phyloP scores from a whole-genome alignment of 1,140 invertebrate species.

The Drosophila burlai region DNA sequence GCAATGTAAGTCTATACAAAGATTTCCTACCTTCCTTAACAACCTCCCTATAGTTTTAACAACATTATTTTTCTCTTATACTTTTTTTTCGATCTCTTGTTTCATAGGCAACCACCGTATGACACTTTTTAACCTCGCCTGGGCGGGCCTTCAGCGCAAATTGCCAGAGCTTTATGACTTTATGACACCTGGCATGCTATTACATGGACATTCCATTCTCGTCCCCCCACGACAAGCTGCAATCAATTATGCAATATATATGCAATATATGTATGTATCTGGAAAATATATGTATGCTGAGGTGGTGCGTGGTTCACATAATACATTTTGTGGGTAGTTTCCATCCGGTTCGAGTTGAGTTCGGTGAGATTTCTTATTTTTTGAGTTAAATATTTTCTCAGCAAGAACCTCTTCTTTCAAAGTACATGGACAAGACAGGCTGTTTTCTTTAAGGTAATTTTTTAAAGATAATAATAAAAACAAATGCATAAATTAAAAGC shows the following conservation, averaged over 20 bases:
- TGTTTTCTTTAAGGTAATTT: neutral
- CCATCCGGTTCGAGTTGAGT: conserved; percentile 32
- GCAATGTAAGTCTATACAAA: too few relatives aligned
- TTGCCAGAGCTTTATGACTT: conserved; percentile 50
- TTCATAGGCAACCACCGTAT: conserved; percentile 9
- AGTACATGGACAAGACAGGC: too few relatives aligned
- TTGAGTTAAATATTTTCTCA: neutral
- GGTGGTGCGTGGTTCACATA: conserved; percentile 7
- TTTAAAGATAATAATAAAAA: too few relatives aligned
- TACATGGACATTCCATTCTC: conserved; percentile 64
- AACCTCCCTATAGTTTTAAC: neutral
- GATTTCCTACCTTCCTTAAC: neutral
- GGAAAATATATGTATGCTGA: conserved; percentile 25
- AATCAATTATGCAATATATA: conserved; percentile 63
- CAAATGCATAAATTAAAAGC: neutral
- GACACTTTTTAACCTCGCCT: conserved; percentile 11
- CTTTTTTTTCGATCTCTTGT: neutral
- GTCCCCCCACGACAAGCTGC: conserved; percentile 31
- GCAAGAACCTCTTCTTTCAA: neutral
- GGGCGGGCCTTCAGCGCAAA: conserved; percentile 30
- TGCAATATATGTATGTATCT: conserved; percentile 47
- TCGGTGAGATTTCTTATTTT: neutral
- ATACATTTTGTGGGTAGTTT: conserved; percentile 30
- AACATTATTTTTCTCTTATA: neutral
- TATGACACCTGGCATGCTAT: conserved; percentile 58